Evolutionary conservation across 2,113 vertebrate genomes (phyloP).

Genomic region (Oceanites oceanicus): DNA sequence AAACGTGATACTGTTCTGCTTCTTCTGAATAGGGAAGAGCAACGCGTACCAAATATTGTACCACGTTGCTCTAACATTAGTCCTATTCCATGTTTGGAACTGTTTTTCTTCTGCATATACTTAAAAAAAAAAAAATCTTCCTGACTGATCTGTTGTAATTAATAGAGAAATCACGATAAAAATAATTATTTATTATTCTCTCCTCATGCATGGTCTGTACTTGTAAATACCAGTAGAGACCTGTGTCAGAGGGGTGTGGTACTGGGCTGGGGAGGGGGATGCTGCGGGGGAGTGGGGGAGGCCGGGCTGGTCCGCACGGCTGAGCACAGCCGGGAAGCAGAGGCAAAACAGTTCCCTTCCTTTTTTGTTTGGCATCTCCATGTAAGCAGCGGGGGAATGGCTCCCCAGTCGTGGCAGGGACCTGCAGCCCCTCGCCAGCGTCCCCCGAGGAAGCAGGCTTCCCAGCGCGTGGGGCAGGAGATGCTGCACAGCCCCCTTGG

Average conservation of each 20-base stretch:
- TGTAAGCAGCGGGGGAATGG: fast-evolving
- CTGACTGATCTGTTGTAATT: too few species aligned
- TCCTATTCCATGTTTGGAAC: fast-evolving
- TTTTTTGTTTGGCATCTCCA: fast-evolving
- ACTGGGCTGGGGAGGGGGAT: not conserved
- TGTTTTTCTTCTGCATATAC: not conserved
- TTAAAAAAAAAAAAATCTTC: not conserved
- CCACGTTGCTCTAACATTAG: fast-evolving
- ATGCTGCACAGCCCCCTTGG: fast-evolving
- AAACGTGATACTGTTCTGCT: not conserved
- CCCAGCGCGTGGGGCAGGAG: fast-evolving
- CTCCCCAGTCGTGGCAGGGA: fast-evolving
- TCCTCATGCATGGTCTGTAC: too few species aligned
- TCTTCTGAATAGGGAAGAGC: not conserved
- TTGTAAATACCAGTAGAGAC: too few species aligned
- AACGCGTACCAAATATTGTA: fast-evolving
- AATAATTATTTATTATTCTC: not conserved
- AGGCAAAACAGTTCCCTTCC: not conserved
- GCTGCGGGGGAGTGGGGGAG: too few species aligned
- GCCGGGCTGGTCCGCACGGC: not conserved
- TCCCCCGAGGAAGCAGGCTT: fast-evolving
- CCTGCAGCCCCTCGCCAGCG: not conserved
- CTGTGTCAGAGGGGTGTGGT: fast-evolving
- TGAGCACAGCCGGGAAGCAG: too few species aligned
- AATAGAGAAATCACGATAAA: not conserved